Evolutionary conservation across 2,888 invertebrate species (phyloP), one percentile per base, ranked within the genome.

Genomic region (Alsophila aescularia): DNA sequence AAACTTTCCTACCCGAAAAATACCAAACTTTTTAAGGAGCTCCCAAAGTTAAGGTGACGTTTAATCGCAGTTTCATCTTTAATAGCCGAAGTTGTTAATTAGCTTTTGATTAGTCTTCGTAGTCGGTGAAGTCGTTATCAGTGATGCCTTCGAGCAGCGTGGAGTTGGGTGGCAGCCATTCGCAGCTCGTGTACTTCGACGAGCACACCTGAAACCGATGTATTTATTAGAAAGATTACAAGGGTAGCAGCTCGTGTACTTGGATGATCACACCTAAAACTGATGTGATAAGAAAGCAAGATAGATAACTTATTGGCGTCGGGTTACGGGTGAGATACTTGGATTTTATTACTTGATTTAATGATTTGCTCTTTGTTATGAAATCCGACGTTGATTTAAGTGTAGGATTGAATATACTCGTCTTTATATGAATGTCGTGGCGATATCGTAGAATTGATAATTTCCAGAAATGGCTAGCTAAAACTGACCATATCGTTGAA

Each of bases 161-260:
- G 2, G 93, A 93, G 36, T 94, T 95, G 82, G 92, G 94, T 37
- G 95, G 95, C 34, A 82, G 86, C 63, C 95, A 95, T 64, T 85
- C 85, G 43, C 84, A 85, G 64, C 83, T 83, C 2, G 83, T 83
- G 62, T 78, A 75, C 45, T 79, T 64, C 0, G 84, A 84, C 0
- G 84, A 84, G 58, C 84, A 85, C 7, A 79, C 69, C 84, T 85
- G 76, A 29, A 70, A 75, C 48, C 52, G 50, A 58, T 51, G 54
- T 47, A 48, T 34, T 53, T 62, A 62, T 59, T 51, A 54, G 44
- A 24, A 16, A 58, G 52, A 60, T 62, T 55, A 54, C 40, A 34
- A 50, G 14, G 39, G 42, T 37, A n/a, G 43, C 84, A 85, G 64
- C 83, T 83, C 2, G 83, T 83, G 62, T 78, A 75, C 45, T 79